Evolutionary conservation across 1,140 invertebrate species (phyloP), one percentile per base, ranked within the genome.

Genomic region (Nasonia longicornis): DNA sequence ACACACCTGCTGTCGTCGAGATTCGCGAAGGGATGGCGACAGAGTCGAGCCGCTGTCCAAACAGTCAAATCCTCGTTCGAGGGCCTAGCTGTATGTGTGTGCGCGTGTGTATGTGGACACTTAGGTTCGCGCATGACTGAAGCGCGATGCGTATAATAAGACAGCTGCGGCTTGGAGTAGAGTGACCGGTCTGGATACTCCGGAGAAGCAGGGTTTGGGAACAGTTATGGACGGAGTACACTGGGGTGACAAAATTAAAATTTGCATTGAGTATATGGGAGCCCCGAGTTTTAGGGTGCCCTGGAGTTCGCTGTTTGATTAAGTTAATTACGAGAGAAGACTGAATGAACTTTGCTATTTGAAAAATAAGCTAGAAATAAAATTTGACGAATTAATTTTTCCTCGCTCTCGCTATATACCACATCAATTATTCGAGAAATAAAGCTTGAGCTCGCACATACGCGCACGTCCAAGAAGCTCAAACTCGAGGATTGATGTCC

Each of bases 1-100:
- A 84, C 83, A 82, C 83, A 84, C 80, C 83, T 84, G 83, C 42
- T 58, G 16, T 69, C 69, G 29, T 35, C 63, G 58, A 38, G 66
- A 69, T 48, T 69, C 35, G 52, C 3, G 2, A 31, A 45, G 31
- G 52, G 35, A 77, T 22, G 45, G 11, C 2, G 22, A 11, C 42
- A 42, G 42, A 26, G 42, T 22, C 35, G 35, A 73, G 74, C 69
- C 52, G 58, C 70, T 82, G 70, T 73, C 63, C 71, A 78, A 82
- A 79, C 76, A 79, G 22, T 22, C 69, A n/a, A 42, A 77, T 26
- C 66, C 76, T 58, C 52, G 20, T n/a, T 58, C 52, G 52, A 58
- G 45, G 26, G 66, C 38, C 7, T 42, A 8, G 38, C 6, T 35
- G 31, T 35, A 6, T 35, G 8, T 58, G 45, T 16, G 29, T 63